Conservation (phyloP, 2,888 invertebrate species). For the Diloba caeruleocephala region DNA sequence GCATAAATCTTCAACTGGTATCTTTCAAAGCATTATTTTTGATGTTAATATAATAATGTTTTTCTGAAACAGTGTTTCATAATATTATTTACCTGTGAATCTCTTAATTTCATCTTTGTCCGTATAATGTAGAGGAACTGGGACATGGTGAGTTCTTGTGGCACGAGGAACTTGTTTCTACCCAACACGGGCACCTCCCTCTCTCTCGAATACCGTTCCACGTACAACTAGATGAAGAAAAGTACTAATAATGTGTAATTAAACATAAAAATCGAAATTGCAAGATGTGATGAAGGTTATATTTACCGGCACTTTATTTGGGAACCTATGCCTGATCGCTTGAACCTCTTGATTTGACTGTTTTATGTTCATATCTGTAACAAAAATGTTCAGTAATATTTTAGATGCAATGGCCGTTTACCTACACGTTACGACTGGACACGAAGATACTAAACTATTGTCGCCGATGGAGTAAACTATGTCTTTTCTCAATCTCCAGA, state of each 20-base stretch:
- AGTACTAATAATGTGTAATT: background rate
- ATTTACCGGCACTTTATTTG: conserved; percentile 94
- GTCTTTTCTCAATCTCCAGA: background rate
- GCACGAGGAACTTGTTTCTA: conserved; percentile 95
- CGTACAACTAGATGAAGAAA: conserved; percentile 90
- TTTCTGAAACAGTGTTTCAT: too few relatives aligned
- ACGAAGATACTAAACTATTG: too few relatives aligned
- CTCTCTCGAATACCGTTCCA: conserved; percentile 94
- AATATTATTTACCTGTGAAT: conserved; percentile 72
- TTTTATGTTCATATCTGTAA: conserved; percentile 69
- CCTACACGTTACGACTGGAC: background rate
- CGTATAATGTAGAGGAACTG: conserved; percentile 95
- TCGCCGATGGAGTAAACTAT: too few relatives aligned
- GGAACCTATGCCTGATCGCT: conserved; percentile 92
- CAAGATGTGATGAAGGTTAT: too few relatives aligned
- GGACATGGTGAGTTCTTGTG: conserved; percentile 96
- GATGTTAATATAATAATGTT: too few relatives aligned
- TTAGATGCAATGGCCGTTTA: too few relatives aligned
- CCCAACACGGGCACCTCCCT: conserved; percentile 92
- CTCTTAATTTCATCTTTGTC: conserved; percentile 84
- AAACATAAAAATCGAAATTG: too few relatives aligned
- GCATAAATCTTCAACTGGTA: too few relatives aligned
- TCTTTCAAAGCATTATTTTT: too few relatives aligned
- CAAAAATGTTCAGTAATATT: too few relatives aligned
- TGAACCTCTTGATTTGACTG: conserved; percentile 90